A percentile compares a stretch with the other conserved stretches of the same genome.
These are phyloP conservation scores for Madoqua kirkii DNA, from an alignment of 2,113 vertebrate species.

Conservation along the genomic window DNA sequence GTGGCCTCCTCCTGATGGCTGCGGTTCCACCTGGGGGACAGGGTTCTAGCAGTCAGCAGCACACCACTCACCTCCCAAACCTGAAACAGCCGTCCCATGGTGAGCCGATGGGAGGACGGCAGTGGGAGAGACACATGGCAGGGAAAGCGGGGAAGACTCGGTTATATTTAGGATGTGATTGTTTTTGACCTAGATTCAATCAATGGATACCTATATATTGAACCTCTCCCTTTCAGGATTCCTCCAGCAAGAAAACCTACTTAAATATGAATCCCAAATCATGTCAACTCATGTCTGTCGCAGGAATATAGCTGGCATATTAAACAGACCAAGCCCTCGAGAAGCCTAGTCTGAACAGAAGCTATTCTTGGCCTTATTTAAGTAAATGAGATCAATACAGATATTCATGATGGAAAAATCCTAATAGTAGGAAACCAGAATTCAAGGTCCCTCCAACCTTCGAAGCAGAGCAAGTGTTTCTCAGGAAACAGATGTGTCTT, in stretches of 20 bases:
- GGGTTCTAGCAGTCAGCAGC: not conserved
- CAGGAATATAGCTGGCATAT: slow-evolving; percentile 49
- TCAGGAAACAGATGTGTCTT: not conserved
- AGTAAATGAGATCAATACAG: slow-evolving; percentile 53
- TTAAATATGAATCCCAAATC: slow-evolving; percentile 37
- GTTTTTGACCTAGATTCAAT: slow-evolving; percentile 5
- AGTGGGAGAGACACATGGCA: not conserved
- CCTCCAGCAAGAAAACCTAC: not conserved
- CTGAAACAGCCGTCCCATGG: not conserved
- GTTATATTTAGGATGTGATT: slow-evolving; percentile 33
- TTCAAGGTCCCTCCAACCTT: slow-evolving; percentile 60
- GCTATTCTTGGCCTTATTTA: slow-evolving; percentile 55
- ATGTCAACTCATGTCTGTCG: slow-evolving; percentile 8
- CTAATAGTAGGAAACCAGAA: slow-evolving; percentile 26
- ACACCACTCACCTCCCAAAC: not conserved
- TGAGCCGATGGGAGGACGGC: not conserved
- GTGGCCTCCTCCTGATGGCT: not conserved
- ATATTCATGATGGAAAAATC: slow-evolving; percentile 36
- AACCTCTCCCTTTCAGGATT: slow-evolving; percentile 10
- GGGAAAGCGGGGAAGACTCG: not conserved
- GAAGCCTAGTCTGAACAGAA: not conserved
- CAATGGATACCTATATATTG: not conserved
- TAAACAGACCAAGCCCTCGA: slow-evolving; percentile 59
- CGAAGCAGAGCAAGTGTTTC: not conserved
- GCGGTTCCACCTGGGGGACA: not conserved